These are phyloP conservation scores for Smithornis capensis DNA, from an alignment of 2,113 vertebrate genomes.

Conservation along the genomic window DNA sequence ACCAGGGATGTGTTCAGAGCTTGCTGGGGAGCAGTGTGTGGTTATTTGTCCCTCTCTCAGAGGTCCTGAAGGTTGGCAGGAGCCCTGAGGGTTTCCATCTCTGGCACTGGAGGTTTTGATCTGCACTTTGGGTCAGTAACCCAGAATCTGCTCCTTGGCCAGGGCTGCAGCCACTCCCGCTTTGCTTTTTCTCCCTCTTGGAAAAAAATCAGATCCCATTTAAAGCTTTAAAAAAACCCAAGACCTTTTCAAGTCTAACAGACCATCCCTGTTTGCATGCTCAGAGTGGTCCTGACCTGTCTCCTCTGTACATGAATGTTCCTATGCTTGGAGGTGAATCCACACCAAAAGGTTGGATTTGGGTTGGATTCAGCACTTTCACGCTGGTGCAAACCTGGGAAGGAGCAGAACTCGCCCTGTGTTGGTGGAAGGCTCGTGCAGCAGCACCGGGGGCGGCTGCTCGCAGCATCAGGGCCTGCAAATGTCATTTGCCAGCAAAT, in stretches of 20 bases:
- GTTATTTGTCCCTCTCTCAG: neutral
- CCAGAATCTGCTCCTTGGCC: fast-evolving
- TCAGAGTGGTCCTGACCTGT: neutral
- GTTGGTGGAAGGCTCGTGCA: neutral
- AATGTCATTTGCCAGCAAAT: neutral
- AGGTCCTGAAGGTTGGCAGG: neutral
- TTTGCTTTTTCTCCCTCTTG: neutral
- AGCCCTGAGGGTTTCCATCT: neutral
- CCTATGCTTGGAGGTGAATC: neutral
- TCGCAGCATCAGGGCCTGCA: neutral
- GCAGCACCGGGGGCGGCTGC: neutral
- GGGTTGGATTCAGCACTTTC: neutral
- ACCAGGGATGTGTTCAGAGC: neutral
- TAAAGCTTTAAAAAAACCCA: neutral
- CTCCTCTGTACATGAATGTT: neutral
- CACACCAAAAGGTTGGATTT: neutral
- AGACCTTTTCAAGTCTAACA: neutral
- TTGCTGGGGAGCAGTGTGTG: fast-evolving
- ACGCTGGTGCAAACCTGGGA: neutral
- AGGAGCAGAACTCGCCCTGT: neutral
- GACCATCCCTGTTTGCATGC: neutral
- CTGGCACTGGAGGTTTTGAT: neutral
- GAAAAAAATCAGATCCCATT: neutral
- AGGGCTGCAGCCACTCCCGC: neutral
- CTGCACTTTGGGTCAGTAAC: neutral